A percentile compares a stretch with the other conserved stretches of the same genome.
Evolutionary conservation across 2,797 vertebrate species (phyloP).

Genomic region (Micromesistius poutassou): DNA sequence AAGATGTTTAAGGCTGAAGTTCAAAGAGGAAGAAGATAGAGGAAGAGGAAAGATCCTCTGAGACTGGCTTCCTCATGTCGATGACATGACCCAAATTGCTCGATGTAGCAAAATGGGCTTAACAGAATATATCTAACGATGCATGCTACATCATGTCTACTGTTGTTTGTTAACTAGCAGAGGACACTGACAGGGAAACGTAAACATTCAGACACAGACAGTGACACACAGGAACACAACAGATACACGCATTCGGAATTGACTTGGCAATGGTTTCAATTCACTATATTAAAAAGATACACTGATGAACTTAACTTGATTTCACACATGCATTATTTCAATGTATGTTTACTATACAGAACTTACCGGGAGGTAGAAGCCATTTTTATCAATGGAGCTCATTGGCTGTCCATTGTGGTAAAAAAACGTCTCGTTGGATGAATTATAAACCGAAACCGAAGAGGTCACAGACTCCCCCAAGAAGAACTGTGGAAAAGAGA

Average conservation of each 20-base stretch:
- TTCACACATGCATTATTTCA: neutral
- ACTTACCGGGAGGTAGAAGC: conserved; percentile 96
- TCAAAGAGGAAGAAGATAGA: neutral
- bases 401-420: conserved; percentile 68
- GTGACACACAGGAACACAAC: too few relatives aligned
- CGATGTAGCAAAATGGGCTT: neutral
- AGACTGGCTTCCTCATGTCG: neutral
- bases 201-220: neutral
- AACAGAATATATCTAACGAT: neutral
- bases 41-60: neutral
- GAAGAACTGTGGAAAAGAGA: conserved; percentile 82
- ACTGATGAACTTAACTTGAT: neutral
- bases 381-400: conserved; percentile 77
- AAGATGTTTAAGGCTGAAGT: neutral
- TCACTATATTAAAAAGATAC: neutral
- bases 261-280: too few relatives aligned
- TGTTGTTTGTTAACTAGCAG: neutral
- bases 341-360: neutral
- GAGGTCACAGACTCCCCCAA: conserved; percentile 74
- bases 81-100: neutral
- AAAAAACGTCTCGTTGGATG: conserved; percentile 80
- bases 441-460: conserved; percentile 74
- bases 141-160: neutral
- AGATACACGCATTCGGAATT: too few relatives aligned
- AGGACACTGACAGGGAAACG: too few relatives aligned